Base-by-base conservation (phyloP, 2,797 vertebrate genomes). In the Spea hammondii region DNA sequence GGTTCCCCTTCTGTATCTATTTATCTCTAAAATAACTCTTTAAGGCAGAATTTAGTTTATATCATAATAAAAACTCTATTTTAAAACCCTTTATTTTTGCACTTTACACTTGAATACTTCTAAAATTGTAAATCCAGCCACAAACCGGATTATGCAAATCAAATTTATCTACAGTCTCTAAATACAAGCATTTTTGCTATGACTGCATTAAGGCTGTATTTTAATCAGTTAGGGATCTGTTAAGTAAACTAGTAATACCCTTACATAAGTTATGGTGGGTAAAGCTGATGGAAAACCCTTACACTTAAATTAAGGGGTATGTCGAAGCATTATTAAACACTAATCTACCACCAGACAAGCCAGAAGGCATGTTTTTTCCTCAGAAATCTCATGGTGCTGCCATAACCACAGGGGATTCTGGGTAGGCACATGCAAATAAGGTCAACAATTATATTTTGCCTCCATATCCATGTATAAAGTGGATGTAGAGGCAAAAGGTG, bases 1-100 rank as follows among this genome's bases (percentile, higher is more conserved):
- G 32, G 32, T 50, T 51, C 59, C 6, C n/a, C n/a, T 45, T 45
- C 12, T 74, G 59, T 17, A 64, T 64, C 32, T 6, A 17, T 73
- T 64, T 60, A 73, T 64, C 44, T 64, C 64, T 5, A 51, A 48
- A 62, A 65, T 51, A 74, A 64, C 57, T 74, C 57, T 32, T 74
- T 49, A 64, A 54, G 55, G 70, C 48, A 48, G 45, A 49, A 49
- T 50, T 51, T 5, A 17, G 9, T 60, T 51, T 10, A 74, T 74
- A 48, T 9, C 71, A 73, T 12, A n/a, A 10, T 54, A 55, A 70
- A n/a, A 32, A 50, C 55, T 70, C 69, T 54, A 46, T 55, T 70
- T 32, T 32, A 62, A 62, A 62, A 44, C 59, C 59, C 59, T 62
- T 17, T 62, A 62, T 17, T 62, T 62, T 32, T 6, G 32, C 59